A percentile compares a stretch with the other conserved stretches of the same genome.
These are phyloP conservation scores for Andrena marginata DNA, from an alignment of 2,888 invertebrate genomes.

Conservation along the genomic window DNA sequence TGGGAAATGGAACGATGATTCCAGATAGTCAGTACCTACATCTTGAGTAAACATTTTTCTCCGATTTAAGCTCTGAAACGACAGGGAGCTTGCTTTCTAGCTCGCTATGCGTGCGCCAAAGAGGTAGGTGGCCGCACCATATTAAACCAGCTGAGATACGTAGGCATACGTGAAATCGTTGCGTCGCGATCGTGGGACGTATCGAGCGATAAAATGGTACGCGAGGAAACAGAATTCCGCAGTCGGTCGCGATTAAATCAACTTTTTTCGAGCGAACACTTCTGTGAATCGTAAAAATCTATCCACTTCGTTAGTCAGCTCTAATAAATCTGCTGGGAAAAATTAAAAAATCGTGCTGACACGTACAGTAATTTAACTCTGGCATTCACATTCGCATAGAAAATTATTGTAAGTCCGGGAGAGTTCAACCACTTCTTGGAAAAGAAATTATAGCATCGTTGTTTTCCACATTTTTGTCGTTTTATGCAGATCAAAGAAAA, in stretches of 20 bases:
- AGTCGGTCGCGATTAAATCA: conserved; percentile 16
- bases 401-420: too few relatives aligned
- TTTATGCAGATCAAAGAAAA: too few relatives aligned
- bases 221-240: conserved; percentile 35
- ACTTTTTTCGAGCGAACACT: conserved; percentile 14
- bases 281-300: not conserved
- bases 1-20: too few relatives aligned
- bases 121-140: conserved; percentile 52
- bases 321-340: not conserved
- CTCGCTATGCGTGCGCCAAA: not conserved
- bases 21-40: too few relatives aligned
- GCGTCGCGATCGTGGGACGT: conserved; percentile 43
- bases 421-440: too few relatives aligned
- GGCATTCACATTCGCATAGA: not conserved
- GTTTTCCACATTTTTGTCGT: too few relatives aligned
- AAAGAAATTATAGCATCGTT: too few relatives aligned
- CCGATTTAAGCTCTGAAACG: not conserved
- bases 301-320: not conserved
- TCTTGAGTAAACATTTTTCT: not conserved
- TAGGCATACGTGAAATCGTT: conserved; percentile 78
- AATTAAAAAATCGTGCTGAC: not conserved
- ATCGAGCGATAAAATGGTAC: conserved; percentile 34
- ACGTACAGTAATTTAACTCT: not conserved
- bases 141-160: conserved; percentile 58
- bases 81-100: not conserved